phyloP scores from a whole-genome alignment of 1,140 invertebrate species.

The Drosophila bifasciata region DNA sequence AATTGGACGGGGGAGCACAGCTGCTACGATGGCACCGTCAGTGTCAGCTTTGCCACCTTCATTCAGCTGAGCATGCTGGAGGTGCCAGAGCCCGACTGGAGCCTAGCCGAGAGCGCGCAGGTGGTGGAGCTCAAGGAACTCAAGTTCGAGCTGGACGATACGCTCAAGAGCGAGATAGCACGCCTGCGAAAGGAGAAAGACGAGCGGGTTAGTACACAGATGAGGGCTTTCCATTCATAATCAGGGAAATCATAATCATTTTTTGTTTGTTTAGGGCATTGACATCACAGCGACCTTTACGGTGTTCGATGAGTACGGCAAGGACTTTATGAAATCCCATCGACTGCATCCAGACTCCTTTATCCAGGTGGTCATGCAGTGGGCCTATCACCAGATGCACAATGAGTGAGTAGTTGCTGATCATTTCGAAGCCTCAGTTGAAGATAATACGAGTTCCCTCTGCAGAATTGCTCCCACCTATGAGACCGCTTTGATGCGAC shows the following conservation, averaged over 20 bases:
- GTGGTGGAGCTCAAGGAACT: slow-evolving; percentile 59
- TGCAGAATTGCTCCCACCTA: slow-evolving; percentile 85
- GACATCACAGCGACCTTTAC: slow-evolving; percentile 82
- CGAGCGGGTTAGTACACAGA: slow-evolving; percentile 52
- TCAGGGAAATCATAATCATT: neutral
- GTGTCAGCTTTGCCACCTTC: slow-evolving; percentile 82
- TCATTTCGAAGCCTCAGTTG: neutral
- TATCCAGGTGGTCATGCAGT: slow-evolving; percentile 88
- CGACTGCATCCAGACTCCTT: slow-evolving; percentile 87
- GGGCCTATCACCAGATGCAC: slow-evolving; percentile 86
- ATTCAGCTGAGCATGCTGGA: slow-evolving; percentile 82
- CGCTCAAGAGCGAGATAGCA: slow-evolving; percentile 62
- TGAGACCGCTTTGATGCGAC: slow-evolving; percentile 86
- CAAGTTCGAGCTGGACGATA: slow-evolving; percentile 71
- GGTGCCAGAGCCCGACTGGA: slow-evolving; percentile 66
- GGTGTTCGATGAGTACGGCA: slow-evolving; percentile 85
- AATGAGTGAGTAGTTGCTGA: slow-evolving; percentile 66
- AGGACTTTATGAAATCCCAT: slow-evolving; percentile 84
- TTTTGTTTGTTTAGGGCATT: slow-evolving; percentile 66
- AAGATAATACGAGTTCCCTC: neutral
- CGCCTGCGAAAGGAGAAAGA: slow-evolving; percentile 65
- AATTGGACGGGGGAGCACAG: slow-evolving; percentile 84
- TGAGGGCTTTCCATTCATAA: neutral
- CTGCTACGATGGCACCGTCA: slow-evolving; percentile 86
- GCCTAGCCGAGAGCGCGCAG: slow-evolving; percentile 19